Evolutionary conservation across 2,888 invertebrate genomes (phyloP), one percentile per base, ranked within the genome.

Genomic region (Acrobasis consociella): DNA sequence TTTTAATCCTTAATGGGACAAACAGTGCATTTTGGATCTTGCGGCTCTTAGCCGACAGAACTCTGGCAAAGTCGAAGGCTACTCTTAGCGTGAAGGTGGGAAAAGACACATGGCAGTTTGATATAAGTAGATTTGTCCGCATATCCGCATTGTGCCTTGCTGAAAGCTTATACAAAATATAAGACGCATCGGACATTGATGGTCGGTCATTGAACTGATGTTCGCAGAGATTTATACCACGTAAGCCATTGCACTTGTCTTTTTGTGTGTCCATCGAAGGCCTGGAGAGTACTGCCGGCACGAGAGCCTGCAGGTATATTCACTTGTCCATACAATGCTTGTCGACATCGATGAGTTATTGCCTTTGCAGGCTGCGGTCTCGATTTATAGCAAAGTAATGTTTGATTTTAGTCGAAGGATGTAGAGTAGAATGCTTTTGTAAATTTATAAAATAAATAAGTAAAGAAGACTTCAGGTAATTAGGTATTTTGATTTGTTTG

Each of bases 291-390:
- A 56, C 42, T 42, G 39, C 59, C 63, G 64, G 66, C 56, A 69
- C 71, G 67, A 72, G 66, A 70, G 67, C 72, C 65, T 62, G 39
- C 50, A 16, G 60, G 63, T 64, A 63, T 69, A 73, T 70, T 70
- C 71, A 72, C 59, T 55, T 74, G 74, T 70, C 73, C 67, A 58
- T 65, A 65, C 11, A 39, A n/a, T 31, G 53, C 22, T 58, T 69
- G 69, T 66, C 51, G 11, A 56, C 55, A 16, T 5, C 42, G 17
- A 56, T 42, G 53, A 56, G 42, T 56, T 56, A 56, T 42, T 9
- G 5, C 10, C 13, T 42, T 56, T 13, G 46, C 22, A 1, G 50
- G 5, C 9, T 31, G 1, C 31, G 9, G 0, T 50, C 17, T 50
- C 17, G 10, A 50, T 46, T 31, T 46, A 46, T 46, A 46, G 46